Evolutionary conservation across 1,140 invertebrate species (phyloP), one percentile per base, ranked within the genome.

Genomic region (Telenomus remus): DNA sequence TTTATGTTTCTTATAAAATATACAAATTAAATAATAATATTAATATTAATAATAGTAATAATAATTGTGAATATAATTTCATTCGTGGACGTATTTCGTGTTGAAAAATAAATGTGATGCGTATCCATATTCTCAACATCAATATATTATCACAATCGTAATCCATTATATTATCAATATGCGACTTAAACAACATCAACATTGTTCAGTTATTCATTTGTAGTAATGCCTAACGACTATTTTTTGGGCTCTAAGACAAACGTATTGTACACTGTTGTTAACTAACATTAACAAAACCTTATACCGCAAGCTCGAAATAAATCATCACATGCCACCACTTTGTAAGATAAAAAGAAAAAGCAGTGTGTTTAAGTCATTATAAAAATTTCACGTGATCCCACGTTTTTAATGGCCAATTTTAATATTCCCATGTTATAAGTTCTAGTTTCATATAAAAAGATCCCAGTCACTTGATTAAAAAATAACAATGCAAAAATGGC

Each of bases 261-360:
- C 19, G 49, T 77, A 77, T 77, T 68, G 75, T 77, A 77, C 75
- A 77, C 19, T 65, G 59, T 57, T 69, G 71, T 69, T 19, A 61
- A 57, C 57, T 77, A 72, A 72, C 64, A 68, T 72, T 77, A 77
- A 77, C 68, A 72, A 77, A 77, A 78, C 75, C 75, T 73, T 78
- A 57, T 70, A 78, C 75, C 75, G 54, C 64, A 78, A 78, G 69
- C 69, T 73, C 64, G 64, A 69, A 73, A 78, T 54, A 63, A 78
- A 78, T 69, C 69, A 69, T 78, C 75, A 66, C 69, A 73, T 73
- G 65, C 55, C 69, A 72, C 63, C 59, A 69, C 69, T 68, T 77
- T 50, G 56, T 59, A 64, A 55, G 69, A 68, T 47, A 73, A 70
- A 54, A 27, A 27, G 19, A 27, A 27, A 66, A 72, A 78, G 63